These are phyloP conservation scores for Hyla sarda DNA, from an alignment of 2,113 vertebrate genomes.

Conservation along the genomic window DNA sequence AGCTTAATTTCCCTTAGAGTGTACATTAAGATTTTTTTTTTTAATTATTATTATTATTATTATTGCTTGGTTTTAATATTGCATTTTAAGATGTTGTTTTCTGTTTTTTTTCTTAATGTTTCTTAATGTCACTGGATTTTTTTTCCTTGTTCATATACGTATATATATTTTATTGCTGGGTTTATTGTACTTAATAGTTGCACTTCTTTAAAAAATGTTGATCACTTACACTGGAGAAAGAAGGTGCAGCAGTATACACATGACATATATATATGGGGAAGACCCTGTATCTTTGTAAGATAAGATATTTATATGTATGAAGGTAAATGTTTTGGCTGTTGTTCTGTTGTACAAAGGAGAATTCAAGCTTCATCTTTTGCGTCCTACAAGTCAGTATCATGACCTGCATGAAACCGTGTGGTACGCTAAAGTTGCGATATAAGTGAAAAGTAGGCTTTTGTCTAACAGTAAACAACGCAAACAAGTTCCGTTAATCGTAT, in stretches of 20 bases:
- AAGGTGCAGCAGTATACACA: conserved; percentile 78
- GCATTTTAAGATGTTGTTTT: conserved; percentile 64
- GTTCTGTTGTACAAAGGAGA: conserved; percentile 71
- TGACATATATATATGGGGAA: conserved; percentile 73
- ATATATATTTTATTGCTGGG: conserved; percentile 80
- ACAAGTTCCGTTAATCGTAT: conserved; percentile 57
- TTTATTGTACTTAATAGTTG: conserved; percentile 75
- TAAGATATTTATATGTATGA: conserved; percentile 74
- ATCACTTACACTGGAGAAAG: conserved; percentile 82
- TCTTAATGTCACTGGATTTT: conserved; percentile 16
- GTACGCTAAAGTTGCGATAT: conserved; percentile 56
- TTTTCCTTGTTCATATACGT: conserved; percentile 57
- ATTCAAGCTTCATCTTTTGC: conserved; percentile 42
- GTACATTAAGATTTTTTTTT: conserved; percentile 66
- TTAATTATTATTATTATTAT: too few species aligned
- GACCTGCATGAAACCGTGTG: conserved; percentile 30
- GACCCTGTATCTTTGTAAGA: conserved; percentile 77
- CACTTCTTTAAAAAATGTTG: conserved; percentile 79
- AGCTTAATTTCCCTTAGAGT: conserved; percentile 4
- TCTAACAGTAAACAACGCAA: conserved; percentile 52
- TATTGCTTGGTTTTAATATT: conserved; percentile 18
- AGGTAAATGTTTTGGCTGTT: conserved; percentile 71
- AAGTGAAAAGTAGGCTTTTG: conserved; percentile 57
- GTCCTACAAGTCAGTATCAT: conserved; percentile 51
- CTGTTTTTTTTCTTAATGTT: conserved; percentile 39